Conservation (phyloP, 2,888 invertebrate genomes). For the Heliconius cydno region DNA sequence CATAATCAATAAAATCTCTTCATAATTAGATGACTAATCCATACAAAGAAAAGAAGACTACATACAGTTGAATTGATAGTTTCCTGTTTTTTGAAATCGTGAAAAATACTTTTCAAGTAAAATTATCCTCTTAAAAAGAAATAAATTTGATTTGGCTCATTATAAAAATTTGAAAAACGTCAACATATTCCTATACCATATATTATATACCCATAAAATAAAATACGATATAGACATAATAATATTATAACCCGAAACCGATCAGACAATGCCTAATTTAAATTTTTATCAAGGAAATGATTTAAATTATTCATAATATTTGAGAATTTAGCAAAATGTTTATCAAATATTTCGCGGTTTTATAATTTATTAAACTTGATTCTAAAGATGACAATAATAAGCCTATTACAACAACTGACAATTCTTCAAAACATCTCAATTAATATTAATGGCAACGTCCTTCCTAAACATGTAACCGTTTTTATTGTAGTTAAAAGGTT, state of each 20-base stretch:
- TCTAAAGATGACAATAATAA: background rate
- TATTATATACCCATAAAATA: background rate
- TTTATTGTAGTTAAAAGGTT: conserved; percentile 8
- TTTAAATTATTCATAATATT: conserved; percentile 15
- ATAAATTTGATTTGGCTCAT: background rate
- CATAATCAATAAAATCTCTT: too few species aligned
- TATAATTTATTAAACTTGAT: conserved; percentile 16
- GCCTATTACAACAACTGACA: conserved; percentile 12
- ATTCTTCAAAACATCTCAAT: conserved; percentile 5
- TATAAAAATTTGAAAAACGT: background rate
- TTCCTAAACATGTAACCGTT: background rate
- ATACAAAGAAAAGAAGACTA: too few species aligned
- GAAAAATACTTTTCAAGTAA: background rate
- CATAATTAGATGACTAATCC: too few species aligned
- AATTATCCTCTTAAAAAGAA: background rate
- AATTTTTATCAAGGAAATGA: conserved; percentile 21
- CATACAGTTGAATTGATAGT: background rate
- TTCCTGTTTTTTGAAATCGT: background rate
- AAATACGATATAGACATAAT: background rate
- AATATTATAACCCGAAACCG: background rate
- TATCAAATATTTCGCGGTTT: background rate
- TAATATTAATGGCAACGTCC: conserved; percentile 3
- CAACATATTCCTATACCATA: background rate
- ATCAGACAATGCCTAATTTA: conserved; percentile 1
- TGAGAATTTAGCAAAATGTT: background rate